These are phyloP conservation scores for Linnaemya vulpina DNA, from an alignment of 2,888 invertebrate genomes.

Conservation along the genomic window DNA sequence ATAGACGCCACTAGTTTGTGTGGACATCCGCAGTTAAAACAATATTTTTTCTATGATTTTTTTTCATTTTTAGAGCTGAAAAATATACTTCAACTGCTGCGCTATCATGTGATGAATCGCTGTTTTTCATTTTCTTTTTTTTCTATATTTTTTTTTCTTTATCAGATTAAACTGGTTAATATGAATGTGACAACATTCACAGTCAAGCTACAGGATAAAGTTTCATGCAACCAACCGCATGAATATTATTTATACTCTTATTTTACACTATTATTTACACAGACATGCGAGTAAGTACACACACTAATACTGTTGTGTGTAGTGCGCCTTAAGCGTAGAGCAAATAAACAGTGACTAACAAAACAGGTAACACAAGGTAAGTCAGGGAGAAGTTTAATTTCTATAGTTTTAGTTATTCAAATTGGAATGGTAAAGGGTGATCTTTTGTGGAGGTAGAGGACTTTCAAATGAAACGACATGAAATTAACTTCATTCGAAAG, in stretches of 20 bases:
- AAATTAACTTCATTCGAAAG: too few relatives aligned
- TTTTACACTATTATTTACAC: slow-evolving; percentile 18
- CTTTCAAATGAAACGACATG: too few relatives aligned
- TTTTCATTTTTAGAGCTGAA: not conserved
- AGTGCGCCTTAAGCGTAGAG: not conserved
- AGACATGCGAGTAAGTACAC: not conserved
- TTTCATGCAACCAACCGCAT: not conserved
- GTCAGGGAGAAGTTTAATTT: too few relatives aligned
- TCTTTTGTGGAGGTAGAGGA: too few relatives aligned
- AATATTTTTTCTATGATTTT: not conserved
- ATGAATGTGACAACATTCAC: slow-evolving; percentile 44
- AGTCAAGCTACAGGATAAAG: not conserved
- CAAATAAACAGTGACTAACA: not conserved
- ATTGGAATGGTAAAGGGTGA: too few relatives aligned
- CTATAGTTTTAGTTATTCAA: too few relatives aligned
- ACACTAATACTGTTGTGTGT: not conserved
- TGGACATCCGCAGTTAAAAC: not conserved
- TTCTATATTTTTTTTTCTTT: slow-evolving; percentile 7
- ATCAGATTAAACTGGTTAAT: slow-evolving; percentile 25
- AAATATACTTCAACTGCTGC: not conserved
- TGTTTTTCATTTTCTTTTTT: not conserved
- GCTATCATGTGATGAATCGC: not conserved
- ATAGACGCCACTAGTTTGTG: not conserved
- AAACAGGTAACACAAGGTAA: too few relatives aligned
- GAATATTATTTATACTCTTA: slow-evolving; percentile 5